Conservation (phyloP, 1,140 invertebrate species). For the Drosophila tani region DNA sequence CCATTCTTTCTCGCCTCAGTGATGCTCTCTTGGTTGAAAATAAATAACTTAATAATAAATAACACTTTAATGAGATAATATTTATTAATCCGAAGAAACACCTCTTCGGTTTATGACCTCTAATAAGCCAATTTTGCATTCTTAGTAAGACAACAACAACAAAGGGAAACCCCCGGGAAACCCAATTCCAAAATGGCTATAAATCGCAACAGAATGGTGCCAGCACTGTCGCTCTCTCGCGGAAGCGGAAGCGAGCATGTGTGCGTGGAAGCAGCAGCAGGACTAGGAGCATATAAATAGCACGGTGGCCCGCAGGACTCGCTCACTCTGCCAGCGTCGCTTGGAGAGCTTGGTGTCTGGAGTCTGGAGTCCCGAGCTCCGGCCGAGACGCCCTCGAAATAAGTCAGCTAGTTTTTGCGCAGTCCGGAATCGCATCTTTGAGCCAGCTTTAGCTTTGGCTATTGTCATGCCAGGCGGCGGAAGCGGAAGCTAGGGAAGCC, state of each 20-base stretch:
- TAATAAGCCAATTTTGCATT: no score
- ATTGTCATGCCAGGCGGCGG: slow-evolving; percentile 25
- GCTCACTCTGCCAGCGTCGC: slow-evolving; percentile 53
- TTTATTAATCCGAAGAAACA: no score
- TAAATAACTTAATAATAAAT: no score
- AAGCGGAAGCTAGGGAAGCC: slow-evolving; percentile 6
- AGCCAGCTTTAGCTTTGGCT: not conserved
- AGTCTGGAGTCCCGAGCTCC: slow-evolving; percentile 43
- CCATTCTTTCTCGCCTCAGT: slow-evolving; percentile 22
- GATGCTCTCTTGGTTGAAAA: not conserved
- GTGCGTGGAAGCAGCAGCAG: slow-evolving; percentile 23
- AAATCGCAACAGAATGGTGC: not conserved
- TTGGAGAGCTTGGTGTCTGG: slow-evolving; percentile 40
- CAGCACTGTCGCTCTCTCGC: slow-evolving; percentile 25
- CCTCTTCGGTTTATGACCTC: no score
- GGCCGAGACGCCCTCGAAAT: slow-evolving; percentile 36
- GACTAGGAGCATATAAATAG: slow-evolving; percentile 66
- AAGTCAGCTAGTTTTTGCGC: slow-evolving; percentile 29
- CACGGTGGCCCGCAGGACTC: slow-evolving; percentile 58
- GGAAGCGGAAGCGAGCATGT: slow-evolving; percentile 60
- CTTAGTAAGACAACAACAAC: not conserved
- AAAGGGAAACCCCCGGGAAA: not conserved
- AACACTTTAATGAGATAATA: no score
- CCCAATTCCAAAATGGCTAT: not conserved
- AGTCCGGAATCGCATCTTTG: slow-evolving; percentile 12